Conservation (phyloP, 2,797 vertebrate genomes). For the Clarias pachynema region DNA sequence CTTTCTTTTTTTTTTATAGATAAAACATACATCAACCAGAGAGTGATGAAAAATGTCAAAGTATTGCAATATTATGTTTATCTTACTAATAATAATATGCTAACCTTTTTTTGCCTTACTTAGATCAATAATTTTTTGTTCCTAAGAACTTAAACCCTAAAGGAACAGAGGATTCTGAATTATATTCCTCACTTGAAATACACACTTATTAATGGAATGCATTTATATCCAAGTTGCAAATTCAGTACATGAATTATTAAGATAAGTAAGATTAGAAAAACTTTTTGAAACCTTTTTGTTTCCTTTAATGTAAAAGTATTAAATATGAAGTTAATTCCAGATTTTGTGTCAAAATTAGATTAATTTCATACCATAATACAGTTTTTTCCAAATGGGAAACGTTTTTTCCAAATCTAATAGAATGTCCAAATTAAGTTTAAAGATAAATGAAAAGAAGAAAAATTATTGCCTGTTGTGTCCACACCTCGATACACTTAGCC, state of each 20-base stretch:
- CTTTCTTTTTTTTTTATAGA: neutral
- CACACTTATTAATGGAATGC: slow-evolving; percentile 2
- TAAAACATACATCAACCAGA: neutral
- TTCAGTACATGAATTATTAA: neutral
- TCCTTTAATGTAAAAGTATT: neutral
- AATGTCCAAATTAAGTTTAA: too few species aligned
- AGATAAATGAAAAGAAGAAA: too few species aligned
- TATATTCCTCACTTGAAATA: neutral
- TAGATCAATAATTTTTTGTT: neutral
- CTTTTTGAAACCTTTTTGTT: neutral
- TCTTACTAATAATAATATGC: neutral
- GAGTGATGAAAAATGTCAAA: neutral
- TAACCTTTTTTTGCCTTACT: neutral
- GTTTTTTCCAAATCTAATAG: neutral
- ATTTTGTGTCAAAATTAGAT: neutral
- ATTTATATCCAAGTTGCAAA: neutral
- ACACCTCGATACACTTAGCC: too few species aligned
- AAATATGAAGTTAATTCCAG: neutral
- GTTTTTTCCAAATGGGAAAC: neutral
- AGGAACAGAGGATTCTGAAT: neutral
- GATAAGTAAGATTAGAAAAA: neutral
- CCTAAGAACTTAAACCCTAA: neutral
- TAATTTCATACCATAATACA: neutral
- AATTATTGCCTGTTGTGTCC: too few species aligned
- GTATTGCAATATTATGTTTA: neutral